Percentiles rank a stretch among this genome's conserved stretches.
phyloP scores from a whole-genome alignment of 2,797 vertebrate species.

The Mus minutoides region DNA sequence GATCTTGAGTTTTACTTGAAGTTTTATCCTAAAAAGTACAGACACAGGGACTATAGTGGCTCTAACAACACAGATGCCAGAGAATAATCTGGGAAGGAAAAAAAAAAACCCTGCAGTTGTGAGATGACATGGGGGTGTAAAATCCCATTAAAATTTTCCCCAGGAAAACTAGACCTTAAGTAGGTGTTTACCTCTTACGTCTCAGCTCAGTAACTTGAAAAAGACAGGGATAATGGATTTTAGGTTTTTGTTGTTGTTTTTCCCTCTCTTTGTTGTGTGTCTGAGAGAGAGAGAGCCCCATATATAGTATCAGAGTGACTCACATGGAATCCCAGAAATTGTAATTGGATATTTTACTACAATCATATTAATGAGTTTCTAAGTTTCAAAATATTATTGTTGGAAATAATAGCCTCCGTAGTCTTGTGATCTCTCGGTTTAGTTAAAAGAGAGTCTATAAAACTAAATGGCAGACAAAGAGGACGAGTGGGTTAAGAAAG shows the following conservation, averaged over 20 bases:
- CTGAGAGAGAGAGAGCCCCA: neutral
- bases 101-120: neutral
- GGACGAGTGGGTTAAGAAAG: slow-evolving; percentile 71
- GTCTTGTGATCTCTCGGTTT: slow-evolving; percentile 39
- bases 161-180: neutral
- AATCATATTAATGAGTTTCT: slow-evolving; percentile 75
- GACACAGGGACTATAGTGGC: neutral
- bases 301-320: neutral
- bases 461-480: slow-evolving; percentile 80
- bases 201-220: neutral
- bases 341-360: neutral
- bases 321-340: neutral
- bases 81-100: neutral
- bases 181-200: neutral
- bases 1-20: slow-evolving; percentile 17
- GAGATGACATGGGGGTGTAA: neutral
- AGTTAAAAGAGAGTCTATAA: slow-evolving; percentile 66
- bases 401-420: slow-evolving; percentile 62
- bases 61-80: neutral
- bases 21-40: neutral
- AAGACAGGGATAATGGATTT: neutral
- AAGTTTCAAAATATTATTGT: slow-evolving; percentile 68
- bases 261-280: accelerated
- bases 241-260: neutral
- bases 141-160: neutral